phyloP scores from a whole-genome alignment of 2,113 vertebrate genomes.

The Nannobrachium achirus region DNA sequence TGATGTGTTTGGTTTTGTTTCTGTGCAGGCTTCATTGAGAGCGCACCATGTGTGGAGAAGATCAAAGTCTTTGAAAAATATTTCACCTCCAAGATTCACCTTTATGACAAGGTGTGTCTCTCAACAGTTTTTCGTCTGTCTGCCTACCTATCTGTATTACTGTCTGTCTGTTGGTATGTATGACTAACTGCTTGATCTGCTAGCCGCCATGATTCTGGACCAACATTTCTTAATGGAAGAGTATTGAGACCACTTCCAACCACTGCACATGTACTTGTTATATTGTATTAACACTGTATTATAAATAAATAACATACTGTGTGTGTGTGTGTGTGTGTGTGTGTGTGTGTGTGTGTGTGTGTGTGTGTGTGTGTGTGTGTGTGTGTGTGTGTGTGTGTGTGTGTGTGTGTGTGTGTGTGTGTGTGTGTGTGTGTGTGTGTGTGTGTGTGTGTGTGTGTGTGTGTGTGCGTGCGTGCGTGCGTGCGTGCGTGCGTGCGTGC shows the following conservation, averaged over 20 bases:
- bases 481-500: too few species aligned
- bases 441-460: too few species aligned
- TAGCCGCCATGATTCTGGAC: not conserved
- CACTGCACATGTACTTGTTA: not conserved
- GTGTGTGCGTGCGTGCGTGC: too few species aligned
- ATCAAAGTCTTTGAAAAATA: slow-evolving; percentile 93
- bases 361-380: not conserved
- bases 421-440: too few species aligned
- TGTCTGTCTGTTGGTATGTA: too few species aligned
- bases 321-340: not conserved
- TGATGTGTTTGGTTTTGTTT: not conserved
- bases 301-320: not conserved
- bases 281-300: not conserved
- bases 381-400: too few species aligned
- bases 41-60: slow-evolving; percentile 87
- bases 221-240: too few species aligned
- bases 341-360: not conserved
- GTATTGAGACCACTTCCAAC: too few species aligned
- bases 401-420: too few species aligned
- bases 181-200: not conserved
- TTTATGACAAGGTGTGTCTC: slow-evolving; percentile 94
- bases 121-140: too few species aligned
- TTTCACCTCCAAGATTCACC: slow-evolving; percentile 86
- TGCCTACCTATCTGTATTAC: not conserved
- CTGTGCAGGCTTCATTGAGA: slow-evolving; percentile 86